Base-by-base conservation (phyloP, 2,888 invertebrate species). In the Tinea semifulvella region DNA sequence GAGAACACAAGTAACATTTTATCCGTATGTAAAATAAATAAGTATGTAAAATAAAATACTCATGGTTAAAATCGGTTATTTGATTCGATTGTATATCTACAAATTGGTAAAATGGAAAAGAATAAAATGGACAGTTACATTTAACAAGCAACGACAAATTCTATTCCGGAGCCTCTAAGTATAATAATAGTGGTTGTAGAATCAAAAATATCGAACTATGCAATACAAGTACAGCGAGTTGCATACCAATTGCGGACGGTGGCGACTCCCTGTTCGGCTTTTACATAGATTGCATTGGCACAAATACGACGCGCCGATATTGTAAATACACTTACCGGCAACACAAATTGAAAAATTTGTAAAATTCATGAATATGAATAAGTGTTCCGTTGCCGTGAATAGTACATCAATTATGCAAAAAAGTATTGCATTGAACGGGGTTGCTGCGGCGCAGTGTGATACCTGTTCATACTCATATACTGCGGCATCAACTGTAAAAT, bases 361-460 rank as follows among this genome's bases (percentile, higher is more conserved):
- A 62, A 75, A 76, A 69, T 72, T 75, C 76, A 79, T 79, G 76
- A 77, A 79, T 79, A 77, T 77, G 70, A 77, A 77, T 73, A 76
- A 69, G 67, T 68, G 64, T 67, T 67, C 64, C 63, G 65, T 62
- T 61, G 62, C 61, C 61, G 65, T 72, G 73, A 76, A 77, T 74
- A 71, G 68, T 66, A 61, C 65, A 75, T 80, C 75, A 77, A 73
- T 77, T 79, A 79, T 76, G 77, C 70, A 79, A 73, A 76, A n/a
- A 75, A 74, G 61, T 65, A 68, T 66, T 68, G 65, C 66, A 71
- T 68, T 69, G 72, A 73, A 66, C 67, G 13, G 38, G 13, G 20
- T 42, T 46, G 51, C 52, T 53, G 55, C 54, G 52, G 52, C 53
- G 55, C 50, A 55, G 53, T 52, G 52, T 53, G 55, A 54, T 52